Evolutionary conservation across 2,888 invertebrate genomes (phyloP), one percentile per base, ranked within the genome.

Genomic region (Dorcus parallelipipedus): DNA sequence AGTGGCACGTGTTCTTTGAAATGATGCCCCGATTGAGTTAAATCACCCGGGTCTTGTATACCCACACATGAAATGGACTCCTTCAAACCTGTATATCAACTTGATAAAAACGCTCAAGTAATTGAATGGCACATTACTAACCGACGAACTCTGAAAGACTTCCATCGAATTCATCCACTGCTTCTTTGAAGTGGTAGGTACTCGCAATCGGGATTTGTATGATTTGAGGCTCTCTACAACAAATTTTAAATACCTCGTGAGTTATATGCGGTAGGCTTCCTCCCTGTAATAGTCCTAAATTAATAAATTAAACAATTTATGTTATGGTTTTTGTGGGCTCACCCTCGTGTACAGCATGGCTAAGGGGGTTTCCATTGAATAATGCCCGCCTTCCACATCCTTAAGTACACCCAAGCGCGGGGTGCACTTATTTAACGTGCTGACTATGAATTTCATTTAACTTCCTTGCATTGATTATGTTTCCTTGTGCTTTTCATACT

Each of bases 251-350:
- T 0, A 90, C 88, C 78, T 92, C 93, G 62, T 86, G 84, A 0
- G 90, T 91, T 20, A 96, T 77, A 76, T 93, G 89, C 0, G 93
- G 92, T 49, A 94, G 84, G 76, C 90, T 89, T 48, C 93, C 95
- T 67, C 88, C 86, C 89, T 91, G 76, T 55, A 82, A 69, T 50
- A 54, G 43, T 52, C 57, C 55, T 47, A 59, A 45, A 23, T 38
- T 33, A n/a, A 39, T 40, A 50, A 59, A 20, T 54, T 57, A 53
- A 8, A 5, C 17, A 17, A 9, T 3, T 14, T 9, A 45, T 45
- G 7, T 4, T 9, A 3, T 17, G 45, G 9, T 3, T 6, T 20
- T 4, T 17, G 45, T 10, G 5, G n/a, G 63, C 61, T 67, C 79
- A 88, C 89, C 82, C 86, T 87, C 6, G 94, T 92, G 61, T 91